Evolutionary conservation across 2,888 invertebrate genomes (phyloP).

Genomic region (Chloroclysta siterata): DNA sequence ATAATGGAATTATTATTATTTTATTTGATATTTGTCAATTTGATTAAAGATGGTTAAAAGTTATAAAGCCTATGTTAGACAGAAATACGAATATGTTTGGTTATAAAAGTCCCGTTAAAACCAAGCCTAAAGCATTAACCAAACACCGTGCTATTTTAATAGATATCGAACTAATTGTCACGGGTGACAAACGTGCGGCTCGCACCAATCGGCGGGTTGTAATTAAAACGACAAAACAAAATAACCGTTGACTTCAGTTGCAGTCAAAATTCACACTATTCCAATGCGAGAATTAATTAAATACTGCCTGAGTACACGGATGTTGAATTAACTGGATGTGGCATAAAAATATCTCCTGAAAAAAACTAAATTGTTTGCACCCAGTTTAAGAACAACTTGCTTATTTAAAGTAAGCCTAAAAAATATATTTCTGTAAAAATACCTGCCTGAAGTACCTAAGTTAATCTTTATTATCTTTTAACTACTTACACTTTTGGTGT

Average conservation of each 20-base stretch:
- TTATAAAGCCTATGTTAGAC: no score
- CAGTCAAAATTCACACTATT: slow-evolving; percentile 84
- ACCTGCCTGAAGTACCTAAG: no score
- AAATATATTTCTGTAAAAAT: no score
- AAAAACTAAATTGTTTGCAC: neutral
- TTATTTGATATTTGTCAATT: no score
- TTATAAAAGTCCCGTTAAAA: neutral
- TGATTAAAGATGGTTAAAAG: no score
- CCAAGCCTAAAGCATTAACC: neutral
- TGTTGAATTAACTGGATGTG: slow-evolving; percentile 48
- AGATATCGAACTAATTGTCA: slow-evolving; percentile 17
- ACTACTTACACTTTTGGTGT: no score
- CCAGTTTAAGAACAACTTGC: neutral
- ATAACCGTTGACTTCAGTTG: slow-evolving; percentile 81
- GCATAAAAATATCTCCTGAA: slow-evolving; percentile 1
- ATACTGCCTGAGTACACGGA: slow-evolving; percentile 60
- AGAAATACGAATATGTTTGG: neutral
- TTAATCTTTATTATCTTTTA: no score
- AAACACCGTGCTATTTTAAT: neutral
- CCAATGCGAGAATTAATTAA: slow-evolving; percentile 84
- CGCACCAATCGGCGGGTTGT: slow-evolving; percentile 49
- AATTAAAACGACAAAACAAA: slow-evolving; percentile 84
- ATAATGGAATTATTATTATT: no score
- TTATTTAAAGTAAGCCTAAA: neutral
- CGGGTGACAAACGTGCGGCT: slow-evolving; percentile 34